Evolutionary conservation across 2,113 vertebrate species (phyloP).

Genomic region (Prunella fulvescens): DNA sequence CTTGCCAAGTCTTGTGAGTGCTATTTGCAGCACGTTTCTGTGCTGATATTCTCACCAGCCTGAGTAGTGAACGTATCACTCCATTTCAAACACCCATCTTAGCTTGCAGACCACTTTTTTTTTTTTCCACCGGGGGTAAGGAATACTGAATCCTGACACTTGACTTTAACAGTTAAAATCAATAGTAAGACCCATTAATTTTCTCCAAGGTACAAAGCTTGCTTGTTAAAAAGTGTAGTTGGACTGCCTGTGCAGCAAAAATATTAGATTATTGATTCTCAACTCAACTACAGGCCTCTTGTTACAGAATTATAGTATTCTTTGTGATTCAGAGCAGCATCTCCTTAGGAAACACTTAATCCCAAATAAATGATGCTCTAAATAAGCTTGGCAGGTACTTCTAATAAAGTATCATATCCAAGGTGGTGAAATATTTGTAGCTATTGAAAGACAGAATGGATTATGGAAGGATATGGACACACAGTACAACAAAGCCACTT

Average conservation of each 20-base stretch:
- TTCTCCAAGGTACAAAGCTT: background rate
- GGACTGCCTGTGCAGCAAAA: background rate
- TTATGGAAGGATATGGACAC: background rate
- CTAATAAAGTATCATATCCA: background rate
- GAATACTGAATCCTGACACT: background rate
- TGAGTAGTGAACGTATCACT: background rate
- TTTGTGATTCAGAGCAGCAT: background rate
- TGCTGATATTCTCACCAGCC: background rate
- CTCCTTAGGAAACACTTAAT: background rate
- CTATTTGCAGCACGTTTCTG: background rate
- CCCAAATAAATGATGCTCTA: background rate
- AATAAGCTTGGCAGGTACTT: background rate
- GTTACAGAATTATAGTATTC: background rate
- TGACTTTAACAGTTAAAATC: background rate
- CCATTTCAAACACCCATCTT: background rate
- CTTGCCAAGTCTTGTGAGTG: background rate
- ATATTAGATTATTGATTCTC: background rate
- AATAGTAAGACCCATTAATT: background rate
- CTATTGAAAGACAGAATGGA: background rate
- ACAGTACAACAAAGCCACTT: background rate
- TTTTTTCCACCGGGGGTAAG: background rate
- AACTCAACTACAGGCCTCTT: background rate
- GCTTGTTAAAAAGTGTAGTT: background rate
- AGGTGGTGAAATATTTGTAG: background rate
- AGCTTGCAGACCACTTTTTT: background rate